Conservation (phyloP, 2,113 vertebrate genomes). For the Cebus imitator region DNA sequence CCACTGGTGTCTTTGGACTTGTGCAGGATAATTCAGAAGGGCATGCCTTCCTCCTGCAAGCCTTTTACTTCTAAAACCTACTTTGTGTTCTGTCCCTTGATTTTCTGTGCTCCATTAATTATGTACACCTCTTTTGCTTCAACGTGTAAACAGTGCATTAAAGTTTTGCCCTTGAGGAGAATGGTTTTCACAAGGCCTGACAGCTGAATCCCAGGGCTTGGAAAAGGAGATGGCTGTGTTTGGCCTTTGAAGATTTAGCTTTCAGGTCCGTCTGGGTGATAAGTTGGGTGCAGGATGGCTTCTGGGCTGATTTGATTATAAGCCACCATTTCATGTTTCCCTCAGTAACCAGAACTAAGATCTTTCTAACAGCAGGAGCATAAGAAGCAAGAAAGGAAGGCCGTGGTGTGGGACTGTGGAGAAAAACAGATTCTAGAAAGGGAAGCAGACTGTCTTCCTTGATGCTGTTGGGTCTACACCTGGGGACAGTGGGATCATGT, state of each 20-base stretch:
- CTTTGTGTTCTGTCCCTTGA: not conserved
- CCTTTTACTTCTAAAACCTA: not conserved
- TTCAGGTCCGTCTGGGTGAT: not conserved
- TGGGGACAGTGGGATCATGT: rapidly evolving
- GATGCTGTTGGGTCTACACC: not conserved
- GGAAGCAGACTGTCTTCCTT: too few species aligned
- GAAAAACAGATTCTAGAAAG: rapidly evolving
- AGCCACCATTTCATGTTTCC: not conserved
- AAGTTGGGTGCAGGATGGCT: not conserved
- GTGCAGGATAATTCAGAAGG: not conserved
- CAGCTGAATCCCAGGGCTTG: not conserved
- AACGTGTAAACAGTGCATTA: not conserved
- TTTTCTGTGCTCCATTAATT: slow-evolving; percentile 23
- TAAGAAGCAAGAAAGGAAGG: not conserved
- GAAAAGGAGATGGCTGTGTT: not conserved
- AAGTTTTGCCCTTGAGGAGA: slow-evolving; percentile 24
- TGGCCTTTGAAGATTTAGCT: not conserved
- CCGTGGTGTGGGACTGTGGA: rapidly evolving
- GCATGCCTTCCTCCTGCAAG: not conserved
- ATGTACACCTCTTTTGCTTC: slow-evolving; percentile 16
- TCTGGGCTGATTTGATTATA: not conserved
- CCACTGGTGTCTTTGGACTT: rapidly evolving
- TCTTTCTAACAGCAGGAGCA: not conserved
- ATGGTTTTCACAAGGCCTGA: not conserved
- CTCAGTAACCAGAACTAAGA: not conserved